These are phyloP conservation scores for Phylloscopus whistleri DNA, from an alignment of 2,113 vertebrate species.

Conservation along the genomic window DNA sequence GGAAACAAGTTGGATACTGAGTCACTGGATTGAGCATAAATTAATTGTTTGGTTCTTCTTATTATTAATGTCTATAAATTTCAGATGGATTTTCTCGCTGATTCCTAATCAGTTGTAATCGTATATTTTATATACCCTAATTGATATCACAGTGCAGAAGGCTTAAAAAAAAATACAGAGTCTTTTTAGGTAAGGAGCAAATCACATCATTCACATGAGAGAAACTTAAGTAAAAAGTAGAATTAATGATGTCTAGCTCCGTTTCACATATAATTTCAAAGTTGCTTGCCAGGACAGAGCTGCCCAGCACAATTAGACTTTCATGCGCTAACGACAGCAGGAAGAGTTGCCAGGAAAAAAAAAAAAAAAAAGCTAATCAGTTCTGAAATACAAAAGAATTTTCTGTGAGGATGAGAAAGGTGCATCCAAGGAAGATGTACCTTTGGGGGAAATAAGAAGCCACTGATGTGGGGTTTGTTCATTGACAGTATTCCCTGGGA, in stretches of 20 bases:
- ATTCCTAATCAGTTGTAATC: background rate
- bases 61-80: background rate
- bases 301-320: conserved; percentile 14
- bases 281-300: background rate
- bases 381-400: background rate
- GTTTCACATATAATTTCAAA: background rate
- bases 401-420: background rate
- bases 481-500: background rate
- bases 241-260: background rate
- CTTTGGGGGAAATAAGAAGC: background rate
- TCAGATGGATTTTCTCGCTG: background rate
- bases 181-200: background rate
- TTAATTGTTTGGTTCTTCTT: background rate
- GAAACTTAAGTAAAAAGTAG: background rate
- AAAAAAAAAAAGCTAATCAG: background rate
- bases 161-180: background rate
- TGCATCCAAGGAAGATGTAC: background rate
- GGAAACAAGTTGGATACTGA: background rate
- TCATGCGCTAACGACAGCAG: background rate
- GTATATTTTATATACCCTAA: background rate
- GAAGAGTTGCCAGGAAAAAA: background rate
- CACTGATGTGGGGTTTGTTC: background rate
- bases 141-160: background rate
- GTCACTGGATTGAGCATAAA: background rate
- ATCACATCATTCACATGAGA: background rate